Conservation (phyloP, 2,113 vertebrate species). For the Aix galericulata region DNA sequence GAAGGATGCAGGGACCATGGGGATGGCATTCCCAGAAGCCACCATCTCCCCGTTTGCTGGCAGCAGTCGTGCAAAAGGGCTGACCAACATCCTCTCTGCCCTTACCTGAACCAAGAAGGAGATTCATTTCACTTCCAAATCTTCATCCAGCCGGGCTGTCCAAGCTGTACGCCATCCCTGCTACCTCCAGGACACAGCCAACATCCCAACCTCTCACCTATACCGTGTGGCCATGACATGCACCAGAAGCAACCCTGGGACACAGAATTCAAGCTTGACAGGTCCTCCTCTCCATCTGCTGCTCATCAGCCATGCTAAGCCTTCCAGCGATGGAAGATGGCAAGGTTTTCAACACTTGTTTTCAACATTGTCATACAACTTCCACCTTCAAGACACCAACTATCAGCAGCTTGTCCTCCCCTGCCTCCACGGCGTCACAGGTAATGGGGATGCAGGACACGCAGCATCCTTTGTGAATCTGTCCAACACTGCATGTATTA, state of each 20-base stretch:
- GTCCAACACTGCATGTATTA: background rate
- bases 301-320: background rate
- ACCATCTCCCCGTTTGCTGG: background rate
- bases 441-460: background rate
- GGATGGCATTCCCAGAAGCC: background rate
- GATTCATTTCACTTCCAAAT: background rate
- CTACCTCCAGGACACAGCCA: background rate
- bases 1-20: accelerated
- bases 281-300: background rate
- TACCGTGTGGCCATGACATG: background rate
- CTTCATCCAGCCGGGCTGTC: background rate
- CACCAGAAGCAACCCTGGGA: background rate
- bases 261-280: background rate
- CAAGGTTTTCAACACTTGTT: background rate
- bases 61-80: background rate
- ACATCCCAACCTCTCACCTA: background rate
- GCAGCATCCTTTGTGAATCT: background rate
- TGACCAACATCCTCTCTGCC: background rate
- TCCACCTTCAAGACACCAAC: background rate
- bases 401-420: background rate
- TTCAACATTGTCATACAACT: background rate
- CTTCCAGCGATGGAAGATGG: accelerated
- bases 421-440: background rate
- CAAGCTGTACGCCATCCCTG: background rate
- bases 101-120: background rate